A percentile compares a stretch with the other conserved stretches of the same genome.
Evolutionary conservation across 2,888 invertebrate species (phyloP).

Genomic region (Myathropa florea): DNA sequence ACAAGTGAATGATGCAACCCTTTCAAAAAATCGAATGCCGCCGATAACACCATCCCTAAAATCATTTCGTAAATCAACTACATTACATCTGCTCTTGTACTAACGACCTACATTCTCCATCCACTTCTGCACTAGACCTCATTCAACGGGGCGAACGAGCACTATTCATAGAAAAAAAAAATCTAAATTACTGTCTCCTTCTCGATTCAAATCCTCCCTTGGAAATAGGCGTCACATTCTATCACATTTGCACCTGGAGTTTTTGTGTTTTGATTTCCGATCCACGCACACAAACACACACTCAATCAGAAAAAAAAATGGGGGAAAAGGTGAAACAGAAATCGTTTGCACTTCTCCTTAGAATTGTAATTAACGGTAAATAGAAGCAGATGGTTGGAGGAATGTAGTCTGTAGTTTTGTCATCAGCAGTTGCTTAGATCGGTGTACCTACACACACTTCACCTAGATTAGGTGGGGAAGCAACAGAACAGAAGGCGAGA

Average conservation of each 20-base stretch:
- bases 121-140: neutral
- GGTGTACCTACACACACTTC: neutral
- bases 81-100: neutral
- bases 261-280: constrained; percentile 51
- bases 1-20: neutral
- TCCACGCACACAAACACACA: constrained; percentile 5
- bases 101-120: neutral
- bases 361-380: constrained; percentile 38
- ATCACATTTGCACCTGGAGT: constrained; percentile 39
- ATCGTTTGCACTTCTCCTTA: constrained; percentile 28
- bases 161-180: neutral
- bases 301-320: neutral
- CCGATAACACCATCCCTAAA: neutral
- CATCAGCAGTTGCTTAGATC: neutral
- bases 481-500: neutral
- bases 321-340: neutral
- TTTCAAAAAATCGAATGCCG: neutral
- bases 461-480: neutral
- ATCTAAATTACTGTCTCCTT: neutral
- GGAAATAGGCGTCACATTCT: neutral
- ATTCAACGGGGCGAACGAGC: neutral
- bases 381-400: constrained; percentile 46
- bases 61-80: neutral
- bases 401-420: constrained; percentile 25
- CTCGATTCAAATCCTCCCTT: neutral